phyloP scores from a whole-genome alignment of 2,113 vertebrate genomes.

The Catagonus wagneri region DNA sequence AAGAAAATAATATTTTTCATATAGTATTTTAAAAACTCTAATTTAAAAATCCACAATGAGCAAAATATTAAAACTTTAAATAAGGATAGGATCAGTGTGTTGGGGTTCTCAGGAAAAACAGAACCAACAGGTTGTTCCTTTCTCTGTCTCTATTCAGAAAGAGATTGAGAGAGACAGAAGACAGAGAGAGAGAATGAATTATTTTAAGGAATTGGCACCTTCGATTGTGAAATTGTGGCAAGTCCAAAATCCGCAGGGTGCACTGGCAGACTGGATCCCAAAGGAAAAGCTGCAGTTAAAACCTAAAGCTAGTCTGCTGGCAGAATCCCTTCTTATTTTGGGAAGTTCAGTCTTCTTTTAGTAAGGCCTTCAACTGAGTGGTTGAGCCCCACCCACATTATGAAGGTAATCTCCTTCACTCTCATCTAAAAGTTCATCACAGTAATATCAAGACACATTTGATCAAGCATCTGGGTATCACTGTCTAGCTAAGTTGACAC shows the following conservation, averaged over 20 bases:
- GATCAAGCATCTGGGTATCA: not conserved
- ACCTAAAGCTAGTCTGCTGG: not conserved
- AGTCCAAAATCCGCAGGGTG: not conserved
- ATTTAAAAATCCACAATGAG: not conserved
- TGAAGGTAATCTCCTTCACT: not conserved
- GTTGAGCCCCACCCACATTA: not conserved
- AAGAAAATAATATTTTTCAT: not conserved
- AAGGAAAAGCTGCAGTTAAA: not conserved
- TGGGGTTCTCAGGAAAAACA: not conserved
- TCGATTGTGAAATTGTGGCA: not conserved
- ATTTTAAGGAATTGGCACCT: not conserved
- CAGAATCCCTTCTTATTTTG: not conserved
- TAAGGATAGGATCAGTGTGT: not conserved
- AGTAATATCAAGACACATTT: not conserved
- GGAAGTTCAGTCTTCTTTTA: not conserved
- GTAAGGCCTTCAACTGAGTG: not conserved
- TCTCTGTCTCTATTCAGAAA: too few species aligned
- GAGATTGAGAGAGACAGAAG: not conserved
- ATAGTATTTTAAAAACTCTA: not conserved
- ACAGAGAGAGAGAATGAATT: not conserved
- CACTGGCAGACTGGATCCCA: not conserved
- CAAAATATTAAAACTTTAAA: not conserved
- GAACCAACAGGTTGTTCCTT: not conserved
- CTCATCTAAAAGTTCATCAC: not conserved
- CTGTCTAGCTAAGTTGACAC: not conserved